Evolutionary conservation across 2,797 vertebrate species (phyloP), one percentile per base, ranked within the genome.

Genomic region (Rousettus madagascariensis): DNA sequence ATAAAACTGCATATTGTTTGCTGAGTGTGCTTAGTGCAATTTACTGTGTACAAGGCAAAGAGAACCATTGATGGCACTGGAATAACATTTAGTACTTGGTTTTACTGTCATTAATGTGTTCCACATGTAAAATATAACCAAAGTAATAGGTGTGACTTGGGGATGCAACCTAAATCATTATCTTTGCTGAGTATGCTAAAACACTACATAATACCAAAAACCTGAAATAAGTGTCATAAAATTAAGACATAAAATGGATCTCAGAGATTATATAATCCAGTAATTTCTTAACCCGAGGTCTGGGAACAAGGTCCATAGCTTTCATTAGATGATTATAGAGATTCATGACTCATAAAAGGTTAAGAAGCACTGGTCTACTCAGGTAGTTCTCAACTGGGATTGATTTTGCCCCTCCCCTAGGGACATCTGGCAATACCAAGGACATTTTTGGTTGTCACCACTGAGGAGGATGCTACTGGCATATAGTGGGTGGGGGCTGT

Each of bases 91-190:
- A 84, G 94, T 92, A 59, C 86, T 89, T 89, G 19, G 11, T 71
- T 96, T 88, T 74, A 94, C 86, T 96, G 59, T 95, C 80, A 96
- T 88, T 95, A 96, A 95, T 82, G 78, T 89, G 87, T 92, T 92
- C 80, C 53, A 84, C 85, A 90, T 53, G 92, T 95, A 92, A 97
- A 92, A 82, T 94, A 87, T 74, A 91, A 86, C 75, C 55, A 88
- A 92, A 66, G 72, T 95, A 94, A 94, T 95, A 93, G 75, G 88
- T 95, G 59, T 78, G 75, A 96, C 96, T 97, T 85, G 86, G 61
- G 65, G 68, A 91, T 86, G 59, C 77, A 96, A 88, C 90, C 36
- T 92, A 51, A 96, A 94, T 95, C 86, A 94, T 93, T 94, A 84
- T 74, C 77, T 90, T 84, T 85, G 85, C 28, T 63, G 28, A 84